Base-by-base conservation (phyloP, 2,888 invertebrate genomes). In the Lasius fuliginosus region DNA sequence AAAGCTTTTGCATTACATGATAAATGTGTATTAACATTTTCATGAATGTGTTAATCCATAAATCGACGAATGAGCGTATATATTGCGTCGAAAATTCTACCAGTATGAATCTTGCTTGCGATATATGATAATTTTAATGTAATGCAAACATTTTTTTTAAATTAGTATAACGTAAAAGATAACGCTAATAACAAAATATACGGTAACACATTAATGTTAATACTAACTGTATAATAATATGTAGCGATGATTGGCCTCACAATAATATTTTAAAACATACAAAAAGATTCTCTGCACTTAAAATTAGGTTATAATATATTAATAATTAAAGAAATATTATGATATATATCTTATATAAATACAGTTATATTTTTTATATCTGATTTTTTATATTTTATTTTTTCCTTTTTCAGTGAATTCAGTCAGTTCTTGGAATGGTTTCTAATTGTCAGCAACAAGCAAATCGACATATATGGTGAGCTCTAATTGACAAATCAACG, bases 11-110 rank as follows among this genome's bases (percentile, higher is more conserved):
- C 53, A 27, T 40, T 40, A 33, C n/a, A n/a, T 76, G 12, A 27
- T 76, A 27, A 46, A 36, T 3, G n/a, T 56, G 30, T 40, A 46
- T 64, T 75, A 53, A 69, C 27, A 53, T 81, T 74, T 81, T 9
- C 75, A 40, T 46, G 46, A 74, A 81, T 74, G 60, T 60, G 42
- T 73, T 73, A 33, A 60, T 42, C 4, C 18, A 12, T 49, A 46
- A 81, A 74, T 74, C 33, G 23, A 18, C 42, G 18, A 75, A 60
- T 36, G 53, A 77, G 18, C 27, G 36, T 49, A 18, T 64, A 27
- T 23, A n/a, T 36, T 76, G 6, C 11, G n/a, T 23, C 15, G 36
- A 60, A 60, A 73, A 56, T 42, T 74, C 12, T 18, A 12, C 8
- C 18, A 68, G 11, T 42, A 9, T 76, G 36, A 76, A 23, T 46